Percentiles rank a stretch among this genome's conserved stretches.
phyloP scores from a whole-genome alignment of 1,140 invertebrate genomes.

The Apis cerana region DNA sequence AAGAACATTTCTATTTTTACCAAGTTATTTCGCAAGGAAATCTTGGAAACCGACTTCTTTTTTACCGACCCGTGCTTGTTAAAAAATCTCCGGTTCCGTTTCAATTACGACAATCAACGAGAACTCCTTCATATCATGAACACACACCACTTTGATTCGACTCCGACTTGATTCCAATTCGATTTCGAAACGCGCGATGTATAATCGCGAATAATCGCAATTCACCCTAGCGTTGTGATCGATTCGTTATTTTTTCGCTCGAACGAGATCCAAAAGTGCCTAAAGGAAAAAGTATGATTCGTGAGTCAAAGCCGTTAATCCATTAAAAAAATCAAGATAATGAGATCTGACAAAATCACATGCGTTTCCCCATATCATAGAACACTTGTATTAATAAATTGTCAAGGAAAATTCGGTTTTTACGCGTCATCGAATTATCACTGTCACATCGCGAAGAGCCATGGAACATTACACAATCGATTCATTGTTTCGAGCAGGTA shows the following conservation, averaged over 20 bases:
- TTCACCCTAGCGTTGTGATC: background rate
- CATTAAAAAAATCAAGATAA: background rate
- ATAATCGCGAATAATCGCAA: background rate
- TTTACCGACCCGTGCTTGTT: background rate
- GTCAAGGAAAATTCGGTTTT: background rate
- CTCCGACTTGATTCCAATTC: background rate
- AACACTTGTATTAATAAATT: background rate
- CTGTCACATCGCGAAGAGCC: background rate
- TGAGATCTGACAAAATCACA: background rate
- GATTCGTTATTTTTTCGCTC: slow-evolving; percentile 18
- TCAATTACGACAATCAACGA: background rate
- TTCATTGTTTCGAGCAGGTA: background rate
- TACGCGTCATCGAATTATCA: background rate
- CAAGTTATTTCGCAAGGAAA: background rate
- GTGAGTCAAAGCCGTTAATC: background rate
- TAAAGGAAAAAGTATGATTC: background rate
- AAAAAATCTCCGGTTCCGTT: background rate
- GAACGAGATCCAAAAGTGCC: background rate
- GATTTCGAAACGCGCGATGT: background rate
- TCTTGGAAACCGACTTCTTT: background rate
- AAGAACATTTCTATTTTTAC: background rate
- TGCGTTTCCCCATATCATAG: background rate
- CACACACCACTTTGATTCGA: background rate
- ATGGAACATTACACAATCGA: background rate
- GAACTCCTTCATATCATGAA: background rate